Percentiles rank a stretch among this genome's conserved stretches.
Conservation (phyloP, 2,888 invertebrate genomes). For the Theodoxus fluviatilis region DNA sequence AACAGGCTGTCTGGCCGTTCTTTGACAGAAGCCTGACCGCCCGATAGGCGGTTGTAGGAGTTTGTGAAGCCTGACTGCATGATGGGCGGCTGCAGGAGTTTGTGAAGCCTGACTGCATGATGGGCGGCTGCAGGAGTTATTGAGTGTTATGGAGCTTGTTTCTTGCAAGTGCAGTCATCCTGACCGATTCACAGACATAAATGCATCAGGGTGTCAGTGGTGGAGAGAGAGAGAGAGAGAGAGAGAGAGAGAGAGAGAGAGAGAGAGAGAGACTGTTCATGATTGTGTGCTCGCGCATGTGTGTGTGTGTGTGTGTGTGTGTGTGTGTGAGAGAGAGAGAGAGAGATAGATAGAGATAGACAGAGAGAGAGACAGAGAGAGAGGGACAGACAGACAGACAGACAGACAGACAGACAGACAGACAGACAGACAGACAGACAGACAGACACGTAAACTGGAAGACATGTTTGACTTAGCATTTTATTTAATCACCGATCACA, state of each 20-base stretch:
- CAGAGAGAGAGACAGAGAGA: background rate
- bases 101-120: no score
- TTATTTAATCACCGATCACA: no score
- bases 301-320: no score
- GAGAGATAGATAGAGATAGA: background rate
- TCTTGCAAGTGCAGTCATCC: background rate
- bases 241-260: conserved; percentile 1
- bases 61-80: no score
- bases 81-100: no score
- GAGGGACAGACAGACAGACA: background rate
- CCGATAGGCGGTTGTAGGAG: no score
- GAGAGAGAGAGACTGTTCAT: background rate
- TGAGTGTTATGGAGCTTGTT: background rate
- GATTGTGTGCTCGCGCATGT: no score
- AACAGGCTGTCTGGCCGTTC: no score
- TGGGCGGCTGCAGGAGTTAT: background rate
- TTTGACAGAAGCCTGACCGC: no score
- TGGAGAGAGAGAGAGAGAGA: background rate
- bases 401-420: background rate
- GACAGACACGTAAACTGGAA: no score
- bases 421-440: no score
- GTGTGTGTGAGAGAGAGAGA: background rate
- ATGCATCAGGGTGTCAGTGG: background rate
- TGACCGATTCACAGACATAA: conserved; percentile 9
- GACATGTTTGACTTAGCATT: no score